Conservation (phyloP, 2,888 invertebrate species). For the Heliconius ismenius region DNA sequence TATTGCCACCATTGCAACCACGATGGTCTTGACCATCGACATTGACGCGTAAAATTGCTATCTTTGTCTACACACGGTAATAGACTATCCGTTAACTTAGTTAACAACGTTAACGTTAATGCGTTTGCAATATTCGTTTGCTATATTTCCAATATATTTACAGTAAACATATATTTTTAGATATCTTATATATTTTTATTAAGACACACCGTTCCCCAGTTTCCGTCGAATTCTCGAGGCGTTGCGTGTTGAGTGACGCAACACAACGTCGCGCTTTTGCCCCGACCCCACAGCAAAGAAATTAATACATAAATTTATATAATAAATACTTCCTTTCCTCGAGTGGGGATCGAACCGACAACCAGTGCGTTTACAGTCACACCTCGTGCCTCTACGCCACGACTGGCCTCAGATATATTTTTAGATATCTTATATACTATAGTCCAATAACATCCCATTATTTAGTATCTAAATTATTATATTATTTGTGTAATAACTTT, state of each 20-base stretch:
- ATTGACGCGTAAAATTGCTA: conserved; percentile 25
- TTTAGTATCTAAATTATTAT: background rate
- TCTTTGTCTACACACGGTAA: conserved; percentile 26
- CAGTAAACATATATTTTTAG: background rate
- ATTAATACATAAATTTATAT: too few relatives aligned
- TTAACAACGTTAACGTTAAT: conserved; percentile 1
- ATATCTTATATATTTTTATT: too few relatives aligned
- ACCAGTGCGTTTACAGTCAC: too few relatives aligned
- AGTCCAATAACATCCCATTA: background rate
- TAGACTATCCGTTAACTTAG: conserved; percentile 4
- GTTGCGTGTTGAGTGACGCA: too few relatives aligned
- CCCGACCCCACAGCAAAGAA: too few relatives aligned
- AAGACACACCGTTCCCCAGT: too few relatives aligned
- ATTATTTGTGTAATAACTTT: conserved; percentile 24
- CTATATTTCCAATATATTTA: background rate
- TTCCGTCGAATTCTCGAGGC: too few relatives aligned
- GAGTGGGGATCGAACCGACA: too few relatives aligned
- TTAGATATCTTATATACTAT: background rate
- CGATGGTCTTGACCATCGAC: conserved; percentile 55
- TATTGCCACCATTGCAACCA: conserved; percentile 68
- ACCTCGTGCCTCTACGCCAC: too few relatives aligned
- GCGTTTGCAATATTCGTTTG: background rate
- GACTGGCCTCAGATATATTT: too few relatives aligned
- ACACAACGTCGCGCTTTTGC: too few relatives aligned
- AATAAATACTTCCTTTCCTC: too few relatives aligned